These are phyloP conservation scores for Goniozus legneri DNA, from an alignment of 1,140 invertebrate genomes.

Conservation along the genomic window DNA sequence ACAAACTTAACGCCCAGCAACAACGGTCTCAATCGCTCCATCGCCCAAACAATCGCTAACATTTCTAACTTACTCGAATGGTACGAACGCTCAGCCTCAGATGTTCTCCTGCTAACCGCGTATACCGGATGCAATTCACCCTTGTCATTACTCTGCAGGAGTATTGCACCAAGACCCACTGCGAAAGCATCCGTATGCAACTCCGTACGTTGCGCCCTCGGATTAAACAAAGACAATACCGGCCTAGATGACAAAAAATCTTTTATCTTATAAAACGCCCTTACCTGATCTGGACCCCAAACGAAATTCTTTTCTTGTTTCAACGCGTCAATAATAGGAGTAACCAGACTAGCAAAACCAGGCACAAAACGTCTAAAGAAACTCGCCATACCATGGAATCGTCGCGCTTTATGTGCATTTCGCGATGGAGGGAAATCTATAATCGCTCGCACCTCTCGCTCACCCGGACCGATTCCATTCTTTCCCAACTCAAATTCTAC, in stretches of 20 bases:
- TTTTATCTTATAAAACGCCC: neutral
- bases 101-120: constrained; percentile 13
- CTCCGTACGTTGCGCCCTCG: constrained; percentile 21
- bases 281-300: neutral
- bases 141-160: constrained; percentile 15
- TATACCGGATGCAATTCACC: constrained; percentile 5
- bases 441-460: neutral
- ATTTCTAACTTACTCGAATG: constrained; percentile 23
- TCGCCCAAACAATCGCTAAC: constrained; percentile 8
- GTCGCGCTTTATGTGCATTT: neutral
- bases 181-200: constrained; percentile 32
- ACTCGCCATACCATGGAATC: constrained; percentile 3
- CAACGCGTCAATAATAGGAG: neutral
- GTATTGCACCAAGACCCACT: constrained; percentile 18
- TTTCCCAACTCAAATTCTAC: neutral
- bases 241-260: neutral
- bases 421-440: neutral
- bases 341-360: neutral
- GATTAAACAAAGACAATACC: constrained; percentile 25
- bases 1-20: constrained; percentile 12
- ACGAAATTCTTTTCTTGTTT: neutral
- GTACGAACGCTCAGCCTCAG: constrained; percentile 17
- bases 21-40: constrained; percentile 10
- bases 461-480: neutral
- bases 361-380: constrained; percentile 9